Base-by-base conservation (phyloP, 2,113 vertebrate species). In the Alosa alosa region DNA sequence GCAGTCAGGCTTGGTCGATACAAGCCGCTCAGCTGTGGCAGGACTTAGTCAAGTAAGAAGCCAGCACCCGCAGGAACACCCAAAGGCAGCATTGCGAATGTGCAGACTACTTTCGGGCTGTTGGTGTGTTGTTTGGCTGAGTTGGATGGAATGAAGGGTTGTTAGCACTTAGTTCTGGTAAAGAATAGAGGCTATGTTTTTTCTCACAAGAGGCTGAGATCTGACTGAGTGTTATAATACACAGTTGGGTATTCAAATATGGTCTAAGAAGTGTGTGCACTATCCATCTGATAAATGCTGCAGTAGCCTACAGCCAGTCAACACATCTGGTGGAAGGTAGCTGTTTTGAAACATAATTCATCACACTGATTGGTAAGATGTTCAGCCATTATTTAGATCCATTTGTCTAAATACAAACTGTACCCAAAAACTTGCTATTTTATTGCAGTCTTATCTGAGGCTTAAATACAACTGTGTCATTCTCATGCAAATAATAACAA, bases 1-100 rank as follows among this genome's bases (percentile, higher is more conserved):
- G 60, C 0, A 64, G 25, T 31, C 64, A 72, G n/a, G 11, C 64
- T 72, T 36, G 25, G 55, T 81, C 87, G 89, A 88, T 91, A 82
- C 52, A 55, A 55, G 20, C 55, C 55, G 20, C 55, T 60, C 5
- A 20, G 55, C 55, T 60, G 55, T 60, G 18, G 20, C 5, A 22
- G 55, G 55, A 60, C 18, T 60, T 22, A 60, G 55, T 60, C 55
- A 60, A 22, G 55, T 60, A 60, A 60, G 55, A 60, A 60, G 55
- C 55, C 55, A 60, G 55, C 55, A 22, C 55, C 18, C 20, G 22
- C 55, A 22, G 20, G 6, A 20, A 22, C 55, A 20, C 55, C 10
- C 46, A 84, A 11, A 47, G n/a, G 60, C 25, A 49, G 7, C 64
- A 78, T 22, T 39, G 55, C 20, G 18, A 60, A 60, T 60, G 55